Evolutionary conservation across 1,140 invertebrate genomes (phyloP).

Genomic region (Apis dorsata): DNA sequence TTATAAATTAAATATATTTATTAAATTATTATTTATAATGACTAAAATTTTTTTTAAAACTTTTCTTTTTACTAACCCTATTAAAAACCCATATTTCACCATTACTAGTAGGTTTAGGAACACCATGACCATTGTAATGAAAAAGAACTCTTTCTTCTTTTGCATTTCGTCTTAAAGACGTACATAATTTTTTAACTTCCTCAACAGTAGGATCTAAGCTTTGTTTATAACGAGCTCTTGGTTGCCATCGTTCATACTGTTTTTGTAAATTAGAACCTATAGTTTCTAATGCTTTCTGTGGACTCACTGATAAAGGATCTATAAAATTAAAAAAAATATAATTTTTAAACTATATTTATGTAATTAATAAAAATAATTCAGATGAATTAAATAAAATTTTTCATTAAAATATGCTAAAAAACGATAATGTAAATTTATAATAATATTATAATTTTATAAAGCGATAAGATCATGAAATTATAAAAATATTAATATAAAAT

Average conservation of each 20-base stretch:
- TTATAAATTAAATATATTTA: not conserved
- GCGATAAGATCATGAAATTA: not conserved
- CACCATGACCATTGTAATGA: slow-evolving; percentile 99
- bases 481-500: not conserved
- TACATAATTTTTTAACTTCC: slow-evolving; percentile 98
- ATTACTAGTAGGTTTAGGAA: slow-evolving; percentile 98
- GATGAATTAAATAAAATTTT: not conserved
- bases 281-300: slow-evolving; percentile 95
- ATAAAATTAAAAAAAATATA: slow-evolving; percentile 58
- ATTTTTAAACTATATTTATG: not conserved
- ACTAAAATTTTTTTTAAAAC: not conserved
- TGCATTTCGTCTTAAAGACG: slow-evolving; percentile 96
- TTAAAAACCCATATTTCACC: slow-evolving; percentile 99
- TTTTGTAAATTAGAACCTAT: slow-evolving; percentile 96
- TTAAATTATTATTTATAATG: not conserved
- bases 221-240: slow-evolving; percentile 96
- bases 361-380: too few species aligned
- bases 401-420: not conserved
- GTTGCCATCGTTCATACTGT: slow-evolving; percentile 99
- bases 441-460: not conserved
- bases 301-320: slow-evolving; percentile 91
- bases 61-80: slow-evolving; percentile 82
- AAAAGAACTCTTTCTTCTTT: slow-evolving; percentile 99
- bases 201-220: slow-evolving; percentile 98
- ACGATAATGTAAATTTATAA: not conserved